Evolutionary conservation across 1,140 invertebrate genomes (phyloP), one percentile per base, ranked within the genome.

Genomic region (Lordiphosa mommai): DNA sequence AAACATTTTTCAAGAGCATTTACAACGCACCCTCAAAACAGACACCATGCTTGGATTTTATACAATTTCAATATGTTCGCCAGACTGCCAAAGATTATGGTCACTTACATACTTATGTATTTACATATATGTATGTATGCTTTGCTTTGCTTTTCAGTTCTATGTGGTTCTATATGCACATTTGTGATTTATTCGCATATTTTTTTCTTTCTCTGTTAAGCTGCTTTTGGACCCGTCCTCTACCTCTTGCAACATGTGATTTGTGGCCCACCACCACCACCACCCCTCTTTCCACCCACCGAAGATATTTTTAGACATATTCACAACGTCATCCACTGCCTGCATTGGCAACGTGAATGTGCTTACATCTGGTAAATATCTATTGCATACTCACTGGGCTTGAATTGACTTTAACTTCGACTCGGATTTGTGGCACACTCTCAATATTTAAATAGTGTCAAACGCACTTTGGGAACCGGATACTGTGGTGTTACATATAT

Each of bases 181-280:
- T 27, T 27, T 7, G 23, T 27, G 23, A 67, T 67, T 67, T 50
- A 50, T 66, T 66, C 61, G 61, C 63, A 66, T 66, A 66, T 66
- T 46, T 17, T 46, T 17, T 66, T 67, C 37, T 46, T 32, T 49
- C 44, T 66, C 63, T 30, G 30, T 36, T 56, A 66, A 66, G 60
- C 61, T 61, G 41, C 60, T 65, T 65, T 64, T 37, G 49, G 41
- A 23, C 53, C 40, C 10, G 47, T 63, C 47, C 37, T 16, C 41
- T 59, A 41, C 16, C 30, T 34, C 17, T 20, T 30, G 43, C 23
- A 16, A 57, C 36, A 32, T 55, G 37, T 36, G 16, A 30, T 16
- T 34, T 9, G 41, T 30, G 12, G 12, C 10, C 17, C 33, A 16
- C 16, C 16, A 5, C 13, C 13, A 9, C 14, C 30, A 12, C 46